These are phyloP conservation scores for Rana temporaria DNA, from an alignment of 2,113 vertebrate genomes.

Conservation along the genomic window DNA sequence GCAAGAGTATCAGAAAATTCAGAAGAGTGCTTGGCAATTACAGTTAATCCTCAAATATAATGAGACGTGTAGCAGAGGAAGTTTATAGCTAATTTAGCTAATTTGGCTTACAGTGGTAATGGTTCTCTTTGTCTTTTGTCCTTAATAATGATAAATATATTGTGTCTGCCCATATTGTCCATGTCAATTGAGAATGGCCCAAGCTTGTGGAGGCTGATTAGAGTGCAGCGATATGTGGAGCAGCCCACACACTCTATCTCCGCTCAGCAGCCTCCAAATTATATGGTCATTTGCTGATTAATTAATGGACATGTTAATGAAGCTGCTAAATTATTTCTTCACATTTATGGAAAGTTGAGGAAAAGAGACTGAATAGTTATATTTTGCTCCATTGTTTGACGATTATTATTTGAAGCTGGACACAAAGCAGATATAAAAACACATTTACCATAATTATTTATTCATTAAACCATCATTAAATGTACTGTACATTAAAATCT, in stretches of 20 bases:
- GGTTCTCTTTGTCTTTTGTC: slow-evolving; percentile 1
- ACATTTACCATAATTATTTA: too few species aligned
- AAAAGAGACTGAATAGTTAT: not conserved
- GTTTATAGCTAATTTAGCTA: slow-evolving; percentile 52
- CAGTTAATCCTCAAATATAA: slow-evolving; percentile 55
- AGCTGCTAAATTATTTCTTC: slow-evolving; percentile 4
- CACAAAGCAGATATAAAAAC: not conserved
- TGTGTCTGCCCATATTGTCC: slow-evolving; percentile 15
- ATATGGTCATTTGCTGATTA: not conserved
- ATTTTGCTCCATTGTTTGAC: slow-evolving; percentile 27
- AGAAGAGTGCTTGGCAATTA: slow-evolving; percentile 4
- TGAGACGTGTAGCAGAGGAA: not conserved
- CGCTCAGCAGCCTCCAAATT: not conserved
- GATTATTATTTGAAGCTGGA: not conserved
- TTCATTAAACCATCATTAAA: too few species aligned
- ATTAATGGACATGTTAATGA: not conserved
- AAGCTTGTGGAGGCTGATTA: not conserved
- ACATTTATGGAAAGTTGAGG: not conserved
- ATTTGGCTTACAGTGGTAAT: slow-evolving; percentile 35
- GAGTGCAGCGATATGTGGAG: not conserved
- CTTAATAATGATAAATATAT: slow-evolving; percentile 62
- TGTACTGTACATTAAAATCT: too few species aligned
- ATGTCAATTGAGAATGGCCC: not conserved
- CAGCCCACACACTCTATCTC: slow-evolving; percentile 26
- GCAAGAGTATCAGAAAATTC: not conserved